Base-by-base conservation (phyloP, 2,888 invertebrate genomes). In the Cephus pygmeus region DNA sequence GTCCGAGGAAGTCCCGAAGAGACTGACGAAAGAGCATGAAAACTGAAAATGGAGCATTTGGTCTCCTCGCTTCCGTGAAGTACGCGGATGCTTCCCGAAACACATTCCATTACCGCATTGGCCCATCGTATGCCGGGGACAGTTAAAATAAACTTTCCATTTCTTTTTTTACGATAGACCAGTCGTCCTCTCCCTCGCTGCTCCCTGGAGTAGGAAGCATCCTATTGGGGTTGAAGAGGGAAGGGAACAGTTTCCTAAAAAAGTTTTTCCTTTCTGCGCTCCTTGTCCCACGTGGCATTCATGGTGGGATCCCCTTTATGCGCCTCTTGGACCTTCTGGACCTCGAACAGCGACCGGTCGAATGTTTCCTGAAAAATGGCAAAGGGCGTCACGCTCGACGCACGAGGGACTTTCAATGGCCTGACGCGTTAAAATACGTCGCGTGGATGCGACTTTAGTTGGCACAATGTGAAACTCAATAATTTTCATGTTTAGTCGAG, bases 261-360 rank as follows among this genome's bases (percentile, higher is more conserved):
- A 86, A 86, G 83, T 84, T 84, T 84, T 85, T 77, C 87, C 84
- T 87, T 87, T 87, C 87, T 87, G 79, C 80, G 77, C 76, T 77
- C 80, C 30, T 71, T 71, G 30, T 71, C 71, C 31, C 71, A 34
- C 71, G 15, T 15, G 71, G 31, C 71, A 71, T 71, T 71, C 71
- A 15, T 11, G 31, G 71, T 11, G 30, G 11, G 71, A 15, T 71
- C 30, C 71, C 71, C 71, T 71, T 71, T 71, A 71, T 71, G 71
- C 71, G 71, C 23, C 23, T 56, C 56, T 56, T 56, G 56, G 56
- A 56, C 56, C 23, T 56, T 56, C 56, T 23, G 56, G 56, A 56
- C 23, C 56, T 56, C 56, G 56, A 56, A 9, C 23, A 56, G 23
- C 6, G 9, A 9, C 23, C 23, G 56, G 56, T 56, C 56, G 56